Evolutionary conservation across 2,797 vertebrate species (phyloP).

Genomic region (Bufotes viridis): DNA sequence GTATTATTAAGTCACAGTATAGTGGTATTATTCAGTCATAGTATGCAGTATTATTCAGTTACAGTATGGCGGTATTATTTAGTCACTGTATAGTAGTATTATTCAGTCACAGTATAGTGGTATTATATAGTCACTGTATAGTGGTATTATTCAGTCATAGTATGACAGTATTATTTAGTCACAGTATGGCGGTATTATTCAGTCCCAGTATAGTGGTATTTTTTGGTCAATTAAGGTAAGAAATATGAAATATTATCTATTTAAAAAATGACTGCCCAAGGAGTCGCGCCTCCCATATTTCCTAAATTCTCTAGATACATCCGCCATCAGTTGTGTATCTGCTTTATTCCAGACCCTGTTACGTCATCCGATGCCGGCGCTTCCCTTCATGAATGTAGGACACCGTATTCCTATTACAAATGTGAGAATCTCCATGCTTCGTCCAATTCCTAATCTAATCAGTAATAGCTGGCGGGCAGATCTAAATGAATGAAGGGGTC

Average conservation of each 20-base stretch:
- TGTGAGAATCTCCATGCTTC: background rate
- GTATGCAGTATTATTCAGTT: background rate
- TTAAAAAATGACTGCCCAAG: too few species aligned
- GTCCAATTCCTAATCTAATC: conserved; percentile 49
- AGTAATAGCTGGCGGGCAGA: conserved; percentile 35
- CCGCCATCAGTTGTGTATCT: too few species aligned
- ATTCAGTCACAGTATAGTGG: background rate
- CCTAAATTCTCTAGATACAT: too few species aligned
- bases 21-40: background rate
- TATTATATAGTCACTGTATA: background rate
- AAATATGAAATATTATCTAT: background rate
- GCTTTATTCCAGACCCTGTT: too few species aligned
- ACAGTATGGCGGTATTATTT: background rate
- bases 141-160: background rate
- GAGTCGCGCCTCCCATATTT: too few species aligned
- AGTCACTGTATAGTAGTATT: background rate
- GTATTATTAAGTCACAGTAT: background rate
- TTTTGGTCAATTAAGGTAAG: background rate
- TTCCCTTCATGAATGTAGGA: conserved; percentile 19
- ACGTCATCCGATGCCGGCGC: too few species aligned
- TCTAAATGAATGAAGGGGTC: conserved; percentile 27
- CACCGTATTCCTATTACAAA: conserved; percentile 17
- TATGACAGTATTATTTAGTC: background rate
- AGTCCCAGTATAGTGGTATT: background rate
- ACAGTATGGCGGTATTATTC: background rate